These are phyloP conservation scores for Thalassarche chlororhynchos DNA, from an alignment of 2,113 vertebrate genomes.

Conservation along the genomic window DNA sequence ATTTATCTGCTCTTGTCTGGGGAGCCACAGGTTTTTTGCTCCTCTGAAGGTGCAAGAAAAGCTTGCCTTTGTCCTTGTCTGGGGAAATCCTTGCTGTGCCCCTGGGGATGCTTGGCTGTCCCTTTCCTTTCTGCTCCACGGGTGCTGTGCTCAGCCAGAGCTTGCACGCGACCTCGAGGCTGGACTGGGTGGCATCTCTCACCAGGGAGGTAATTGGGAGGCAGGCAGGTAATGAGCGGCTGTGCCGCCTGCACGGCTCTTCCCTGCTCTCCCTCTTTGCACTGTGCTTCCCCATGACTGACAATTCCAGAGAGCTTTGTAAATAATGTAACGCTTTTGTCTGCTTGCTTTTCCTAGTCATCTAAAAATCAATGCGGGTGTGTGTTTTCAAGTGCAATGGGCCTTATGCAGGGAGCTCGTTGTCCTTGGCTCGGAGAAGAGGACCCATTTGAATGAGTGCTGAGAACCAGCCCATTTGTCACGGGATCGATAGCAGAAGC, in stretches of 20 bases:
- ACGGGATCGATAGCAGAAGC: background rate
- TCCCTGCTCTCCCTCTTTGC: background rate
- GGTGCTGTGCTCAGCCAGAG: background rate
- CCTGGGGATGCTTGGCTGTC: background rate
- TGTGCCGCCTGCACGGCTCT: fast-evolving
- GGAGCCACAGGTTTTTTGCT: background rate
- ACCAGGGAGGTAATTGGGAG: background rate
- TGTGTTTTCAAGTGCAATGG: background rate
- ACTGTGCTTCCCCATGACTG: background rate
- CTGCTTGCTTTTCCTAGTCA: slow-evolving; percentile 8
- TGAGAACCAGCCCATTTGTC: background rate
- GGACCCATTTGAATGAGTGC: background rate
- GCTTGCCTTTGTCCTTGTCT: background rate
- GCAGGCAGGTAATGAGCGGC: background rate
- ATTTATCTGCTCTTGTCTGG: background rate
- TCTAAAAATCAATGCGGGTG: background rate
- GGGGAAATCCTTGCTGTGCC: background rate
- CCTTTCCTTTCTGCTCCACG: background rate
- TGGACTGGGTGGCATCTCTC: background rate
- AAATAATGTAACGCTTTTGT: slow-evolving; percentile 41
- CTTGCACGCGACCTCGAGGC: background rate
- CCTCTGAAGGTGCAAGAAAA: background rate
- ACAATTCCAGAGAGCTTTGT: background rate
- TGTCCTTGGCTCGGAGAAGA: background rate
- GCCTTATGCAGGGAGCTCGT: background rate